These are phyloP conservation scores for Cryptus viduatorius DNA, from an alignment of 2,888 invertebrate species.

Conservation along the genomic window DNA sequence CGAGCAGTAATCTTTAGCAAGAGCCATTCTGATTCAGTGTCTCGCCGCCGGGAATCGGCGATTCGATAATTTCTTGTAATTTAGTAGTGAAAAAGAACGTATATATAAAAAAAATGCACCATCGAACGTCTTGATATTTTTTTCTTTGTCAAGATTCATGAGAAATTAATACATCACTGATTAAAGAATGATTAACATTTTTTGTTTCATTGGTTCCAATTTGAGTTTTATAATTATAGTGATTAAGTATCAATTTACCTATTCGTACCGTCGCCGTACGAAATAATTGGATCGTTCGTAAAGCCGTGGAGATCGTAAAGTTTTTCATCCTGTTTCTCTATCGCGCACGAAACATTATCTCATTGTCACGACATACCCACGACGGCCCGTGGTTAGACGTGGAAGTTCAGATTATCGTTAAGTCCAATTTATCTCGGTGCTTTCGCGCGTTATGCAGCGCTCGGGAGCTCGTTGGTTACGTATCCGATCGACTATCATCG, in stretches of 20 bases:
- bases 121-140: too few species aligned
- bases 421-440: slow-evolving; percentile 61
- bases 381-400: slow-evolving; percentile 41
- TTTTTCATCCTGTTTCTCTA: slow-evolving; percentile 57
- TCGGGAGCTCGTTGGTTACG: slow-evolving; percentile 51
- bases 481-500: slow-evolving; percentile 37
- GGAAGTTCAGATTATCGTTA: slow-evolving; percentile 65
- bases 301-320: slow-evolving; percentile 44
- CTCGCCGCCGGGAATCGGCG: too few species aligned
- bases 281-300: slow-evolving; percentile 51
- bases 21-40: background rate
- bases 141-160: background rate
- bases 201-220: background rate
- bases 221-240: slow-evolving; percentile 15
- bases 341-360: slow-evolving; percentile 54
- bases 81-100: too few species aligned
- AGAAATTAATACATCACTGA: background rate
- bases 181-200: background rate
- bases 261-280: slow-evolving; percentile 35
- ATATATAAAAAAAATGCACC: too few species aligned
- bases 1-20: slow-evolving; percentile 57
- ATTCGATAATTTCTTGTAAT: too few species aligned
- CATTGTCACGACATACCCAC: slow-evolving; percentile 43
- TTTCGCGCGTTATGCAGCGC: slow-evolving; percentile 49
- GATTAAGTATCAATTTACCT: slow-evolving; percentile 46